Base-by-base conservation (phyloP, 2,113 vertebrate species). In the Orientallactaga bullata region DNA sequence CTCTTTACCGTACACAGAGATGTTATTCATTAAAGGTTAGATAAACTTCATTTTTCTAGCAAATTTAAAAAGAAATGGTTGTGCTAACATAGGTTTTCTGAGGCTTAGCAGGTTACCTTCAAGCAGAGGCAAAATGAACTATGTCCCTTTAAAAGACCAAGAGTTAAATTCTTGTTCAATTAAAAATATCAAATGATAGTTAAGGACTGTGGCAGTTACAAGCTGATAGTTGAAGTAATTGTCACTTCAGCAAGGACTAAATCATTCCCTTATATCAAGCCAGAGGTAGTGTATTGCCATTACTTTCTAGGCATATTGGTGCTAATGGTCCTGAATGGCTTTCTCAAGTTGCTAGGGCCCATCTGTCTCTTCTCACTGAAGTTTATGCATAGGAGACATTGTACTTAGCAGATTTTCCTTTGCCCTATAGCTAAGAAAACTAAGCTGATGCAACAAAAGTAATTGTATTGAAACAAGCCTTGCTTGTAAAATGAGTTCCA, bases 401-500 rank as follows among this genome's bases (percentile, higher is more conserved):
- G 35, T 37, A 18, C 18, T 32, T 10, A 15, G 16, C 78, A 68
- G 58, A 65, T 92, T 61, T 93, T 87, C 61, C 30, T 89, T 72
- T 92, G 76, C 76, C 60, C 77, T 15, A 32, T 24, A 77, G 60
- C 84, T 92, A 77, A 60, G 7, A 47, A 92, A 90, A 84, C 74
- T 82, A 77, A 90, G 15, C 66, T 69, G 83, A 96, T 32, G 83
- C 18, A 91, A 82, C n/a, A 72, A 81, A 95, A 92, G 39, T 76
- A 18, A 76, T 86, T 95, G 94, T 85, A 93, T 61, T 96, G 92
- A 89, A 95, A 92, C 72, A 65, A 72, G 15, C 26, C 51, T 87
- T 93, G 79, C 86, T 90, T 95, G 1, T 94, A 68, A 93, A 96
- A 94, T 82, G 63, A 94, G 79, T 95, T 88, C 30, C 51, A 77